These are phyloP conservation scores for Meganola albula DNA, from an alignment of 2,888 invertebrate species.

Conservation along the genomic window DNA sequence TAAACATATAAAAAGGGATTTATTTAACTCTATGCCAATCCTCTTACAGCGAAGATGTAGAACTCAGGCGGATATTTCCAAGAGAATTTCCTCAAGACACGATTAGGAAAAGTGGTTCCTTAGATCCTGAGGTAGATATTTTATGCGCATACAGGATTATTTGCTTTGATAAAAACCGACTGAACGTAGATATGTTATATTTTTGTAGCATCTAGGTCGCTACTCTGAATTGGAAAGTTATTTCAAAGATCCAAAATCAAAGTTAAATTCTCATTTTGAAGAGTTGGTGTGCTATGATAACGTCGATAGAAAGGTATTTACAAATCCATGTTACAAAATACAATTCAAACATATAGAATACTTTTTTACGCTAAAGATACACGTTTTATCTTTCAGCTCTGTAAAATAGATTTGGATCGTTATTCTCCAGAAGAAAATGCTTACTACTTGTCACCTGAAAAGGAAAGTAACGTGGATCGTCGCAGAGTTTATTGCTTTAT, in stretches of 20 bases:
- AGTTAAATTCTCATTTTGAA: constrained; percentile 60
- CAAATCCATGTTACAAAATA: background rate
- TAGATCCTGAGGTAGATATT: constrained; percentile 52
- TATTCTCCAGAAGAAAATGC: constrained; percentile 54
- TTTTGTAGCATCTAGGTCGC: constrained; percentile 59
- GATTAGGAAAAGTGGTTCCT: constrained; percentile 49
- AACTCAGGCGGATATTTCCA: constrained; percentile 61
- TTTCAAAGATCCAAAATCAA: constrained; percentile 50
- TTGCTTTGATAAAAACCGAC: background rate
- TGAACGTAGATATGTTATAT: background rate
- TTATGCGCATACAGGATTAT: background rate
- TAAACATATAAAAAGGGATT: too few species aligned
- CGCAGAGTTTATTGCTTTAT: constrained; percentile 62
- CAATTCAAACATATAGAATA: background rate
- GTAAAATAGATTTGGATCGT: constrained; percentile 48
- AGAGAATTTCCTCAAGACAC: constrained; percentile 65
- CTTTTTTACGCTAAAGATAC: background rate
- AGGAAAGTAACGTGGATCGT: constrained; percentile 48
- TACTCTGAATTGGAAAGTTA: constrained; percentile 54
- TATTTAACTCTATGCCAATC: too few species aligned
- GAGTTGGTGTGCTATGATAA: constrained; percentile 54
- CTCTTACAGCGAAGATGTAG: constrained; percentile 65
- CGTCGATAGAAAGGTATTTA: constrained; percentile 45
- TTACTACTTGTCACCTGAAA: constrained; percentile 40
- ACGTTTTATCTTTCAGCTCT: constrained; percentile 36